Conservation (phyloP, 2,797 vertebrate species). For the Cuniculus paca region DNA sequence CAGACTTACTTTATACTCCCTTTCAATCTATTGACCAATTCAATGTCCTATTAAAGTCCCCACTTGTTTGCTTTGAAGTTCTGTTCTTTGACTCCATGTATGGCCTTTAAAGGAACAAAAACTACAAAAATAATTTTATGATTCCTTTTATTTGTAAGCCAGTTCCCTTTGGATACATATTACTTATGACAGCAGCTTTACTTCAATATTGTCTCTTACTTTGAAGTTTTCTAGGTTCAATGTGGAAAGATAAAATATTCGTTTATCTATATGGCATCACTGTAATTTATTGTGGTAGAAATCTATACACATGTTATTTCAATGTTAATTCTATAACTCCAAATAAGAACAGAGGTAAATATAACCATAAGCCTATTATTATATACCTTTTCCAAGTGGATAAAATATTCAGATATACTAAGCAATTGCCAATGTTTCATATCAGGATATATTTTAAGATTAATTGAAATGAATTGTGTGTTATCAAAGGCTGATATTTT, state of each 20-base stretch:
- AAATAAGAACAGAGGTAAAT: background rate
- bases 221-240: background rate
- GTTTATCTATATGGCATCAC: background rate
- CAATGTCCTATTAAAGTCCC: background rate
- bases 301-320: background rate
- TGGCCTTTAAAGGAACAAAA: background rate
- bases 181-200: background rate
- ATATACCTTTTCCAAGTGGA: background rate
- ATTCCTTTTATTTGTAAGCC: constrained; percentile 18
- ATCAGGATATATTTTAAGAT: constrained; percentile 17
- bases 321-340: background rate
- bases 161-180: background rate
- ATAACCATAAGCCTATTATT: background rate
- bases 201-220: constrained; percentile 35
- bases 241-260: background rate
- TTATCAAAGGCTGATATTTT: constrained; percentile 13
- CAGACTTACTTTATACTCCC: background rate
- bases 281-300: background rate
- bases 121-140: constrained; percentile 27
- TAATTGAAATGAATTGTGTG: background rate
- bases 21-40: constrained; percentile 22
- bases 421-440: background rate
- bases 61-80: background rate
- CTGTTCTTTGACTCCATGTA: background rate
- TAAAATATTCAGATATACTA: constrained; percentile 3